Conservation (phyloP, 2,797 vertebrate species). For the Phrynocephalus guinanensis region DNA sequence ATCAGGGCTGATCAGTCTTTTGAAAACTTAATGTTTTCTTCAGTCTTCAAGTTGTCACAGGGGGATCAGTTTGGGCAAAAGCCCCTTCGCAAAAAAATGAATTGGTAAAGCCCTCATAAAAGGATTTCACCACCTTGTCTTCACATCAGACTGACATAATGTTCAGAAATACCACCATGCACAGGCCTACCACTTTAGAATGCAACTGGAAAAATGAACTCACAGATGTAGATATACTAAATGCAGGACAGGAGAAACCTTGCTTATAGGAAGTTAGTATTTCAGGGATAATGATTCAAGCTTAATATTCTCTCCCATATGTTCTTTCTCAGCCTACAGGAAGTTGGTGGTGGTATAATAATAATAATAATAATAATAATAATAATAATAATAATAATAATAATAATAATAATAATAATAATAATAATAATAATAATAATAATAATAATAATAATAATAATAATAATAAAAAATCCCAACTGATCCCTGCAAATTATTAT, state of each 20-base stretch:
- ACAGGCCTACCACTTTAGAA: background rate
- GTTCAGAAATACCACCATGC: background rate
- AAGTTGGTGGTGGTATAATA: too few relatives aligned
- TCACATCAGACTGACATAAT: background rate
- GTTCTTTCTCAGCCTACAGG: slow-evolving; percentile 1
- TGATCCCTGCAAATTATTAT: background rate
- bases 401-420: too few relatives aligned
- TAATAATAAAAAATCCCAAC: too few relatives aligned
- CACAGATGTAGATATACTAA: background rate
- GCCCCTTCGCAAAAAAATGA: background rate
- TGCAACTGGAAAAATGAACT: background rate
- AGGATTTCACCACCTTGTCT: background rate
- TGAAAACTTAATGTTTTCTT: background rate
- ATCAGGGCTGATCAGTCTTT: background rate
- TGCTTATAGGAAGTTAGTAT: background rate
- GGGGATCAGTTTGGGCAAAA: background rate
- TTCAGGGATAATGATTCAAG: background rate
- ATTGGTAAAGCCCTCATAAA: background rate
- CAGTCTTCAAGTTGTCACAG: background rate
- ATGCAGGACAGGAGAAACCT: background rate
- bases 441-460: too few relatives aligned
- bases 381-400: too few relatives aligned
- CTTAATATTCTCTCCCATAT: background rate
- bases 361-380: too few relatives aligned
- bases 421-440: too few relatives aligned